These are phyloP conservation scores for Mormyrus iriodes DNA, from an alignment of 2,113 vertebrate species.

Conservation along the genomic window DNA sequence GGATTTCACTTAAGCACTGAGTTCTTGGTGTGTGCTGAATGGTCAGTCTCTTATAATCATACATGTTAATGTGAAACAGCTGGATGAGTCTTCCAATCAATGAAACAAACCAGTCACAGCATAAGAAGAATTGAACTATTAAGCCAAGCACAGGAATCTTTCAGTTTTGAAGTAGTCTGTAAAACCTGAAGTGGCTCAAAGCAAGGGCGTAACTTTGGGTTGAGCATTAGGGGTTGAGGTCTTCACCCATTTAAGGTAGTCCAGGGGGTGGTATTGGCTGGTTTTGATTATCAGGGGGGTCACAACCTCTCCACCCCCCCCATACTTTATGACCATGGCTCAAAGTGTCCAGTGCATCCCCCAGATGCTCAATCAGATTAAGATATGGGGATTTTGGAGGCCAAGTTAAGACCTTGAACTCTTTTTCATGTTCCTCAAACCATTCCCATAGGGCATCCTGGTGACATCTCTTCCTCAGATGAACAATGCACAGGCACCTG, in stretches of 20 bases:
- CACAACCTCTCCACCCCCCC: too few relatives aligned
- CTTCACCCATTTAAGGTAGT: too few relatives aligned
- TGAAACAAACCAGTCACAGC: neutral
- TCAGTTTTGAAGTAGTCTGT: neutral
- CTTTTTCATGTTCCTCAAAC: neutral
- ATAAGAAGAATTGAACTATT: neutral
- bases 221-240: too few relatives aligned
- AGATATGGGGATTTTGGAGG: neutral
- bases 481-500: too few relatives aligned
- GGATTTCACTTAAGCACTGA: neutral
- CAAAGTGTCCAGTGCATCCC: too few relatives aligned
- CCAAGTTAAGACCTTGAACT: neutral
- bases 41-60: neutral
- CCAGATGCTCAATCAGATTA: neutral
- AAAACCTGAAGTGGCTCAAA: neutral
- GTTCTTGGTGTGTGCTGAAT: neutral
- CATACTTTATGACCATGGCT: too few relatives aligned
- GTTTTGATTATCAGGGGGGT: too few relatives aligned
- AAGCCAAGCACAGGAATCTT: neutral
- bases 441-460: neutral
- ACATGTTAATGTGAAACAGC: neutral
- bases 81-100: neutral
- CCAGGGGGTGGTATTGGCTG: too few relatives aligned
- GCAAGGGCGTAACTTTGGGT: too few relatives aligned
- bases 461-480: too few relatives aligned